Evolutionary conservation across 2,888 invertebrate genomes (phyloP), one percentile per base, ranked within the genome.

Genomic region (Cosmia pyralina): DNA sequence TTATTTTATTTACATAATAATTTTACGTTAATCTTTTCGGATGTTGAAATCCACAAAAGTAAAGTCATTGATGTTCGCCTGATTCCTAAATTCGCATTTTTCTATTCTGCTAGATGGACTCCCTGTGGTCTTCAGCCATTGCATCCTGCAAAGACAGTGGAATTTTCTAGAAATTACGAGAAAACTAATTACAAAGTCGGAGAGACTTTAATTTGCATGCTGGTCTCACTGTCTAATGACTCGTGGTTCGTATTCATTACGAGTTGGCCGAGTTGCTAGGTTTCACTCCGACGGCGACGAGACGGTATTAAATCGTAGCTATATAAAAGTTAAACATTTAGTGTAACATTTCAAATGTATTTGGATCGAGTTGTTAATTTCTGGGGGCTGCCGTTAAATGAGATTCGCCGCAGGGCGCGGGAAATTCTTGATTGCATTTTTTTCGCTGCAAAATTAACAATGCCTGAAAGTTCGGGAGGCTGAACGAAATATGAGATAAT

Each of bases 41-140:
- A 97, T 97, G 38, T 90, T 88, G 85, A 97, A 97, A 71, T 94
- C 90, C 0, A 93, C 81, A 81, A 95, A 97, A 0, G 95, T 93
- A 72, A 91, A 97, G 5, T 95, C 90, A 0, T 91, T 64, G n/a
- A 98, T 96, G 76, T 96, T 95, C 79, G 96, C 96, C 76, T 97
- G 96, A 87, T 98, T 97, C 28, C 94, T 95, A 91, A 98, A 98
- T 79, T 97, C 97, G 0, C 97, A 97, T 90, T 97, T 98, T 13
- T 98, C 97, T 83, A 98, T 98, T 82, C 95, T 95, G 62, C 98
- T 98, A 82, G 96, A 96, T 0, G 98, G 98, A 90, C 98, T 98
- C 58, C 98, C 98, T 8, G 96, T 97, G 48, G 95, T 95, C 86
- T 96, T 95, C 68, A 98, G 82, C 96, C 96, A 96, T 50, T 92